Conservation (phyloP, 2,113 vertebrate species). For the Colinus virginianus region DNA sequence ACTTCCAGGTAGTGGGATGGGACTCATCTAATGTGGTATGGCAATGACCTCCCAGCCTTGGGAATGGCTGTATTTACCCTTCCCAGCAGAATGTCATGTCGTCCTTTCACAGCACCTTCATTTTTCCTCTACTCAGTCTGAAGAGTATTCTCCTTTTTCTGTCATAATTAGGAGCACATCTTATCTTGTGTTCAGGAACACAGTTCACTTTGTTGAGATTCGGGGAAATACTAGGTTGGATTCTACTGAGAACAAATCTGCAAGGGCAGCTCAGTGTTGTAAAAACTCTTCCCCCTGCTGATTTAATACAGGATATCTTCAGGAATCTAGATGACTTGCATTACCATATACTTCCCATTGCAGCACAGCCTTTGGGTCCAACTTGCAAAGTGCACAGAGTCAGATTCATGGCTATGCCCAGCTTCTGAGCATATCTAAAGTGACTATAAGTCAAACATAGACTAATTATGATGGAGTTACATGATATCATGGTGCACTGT, state of each 20-base stretch:
- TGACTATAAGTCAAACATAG: neutral
- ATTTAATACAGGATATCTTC: neutral
- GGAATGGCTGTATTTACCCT: neutral
- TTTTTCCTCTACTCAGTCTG: neutral
- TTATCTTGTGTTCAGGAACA: neutral
- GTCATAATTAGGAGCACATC: neutral
- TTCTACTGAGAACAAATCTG: neutral
- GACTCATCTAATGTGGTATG: neutral
- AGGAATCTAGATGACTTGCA: neutral
- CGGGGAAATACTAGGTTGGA: accelerated
- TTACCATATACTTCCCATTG: neutral
- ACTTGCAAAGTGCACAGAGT: accelerated
- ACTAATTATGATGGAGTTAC: neutral
- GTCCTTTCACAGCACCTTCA: neutral
- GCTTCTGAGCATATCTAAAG: neutral
- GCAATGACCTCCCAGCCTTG: neutral
- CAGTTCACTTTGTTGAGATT: neutral
- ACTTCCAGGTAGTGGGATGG: neutral
- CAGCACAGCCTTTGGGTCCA: neutral
- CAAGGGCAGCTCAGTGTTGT: neutral
- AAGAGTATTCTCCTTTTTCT: neutral
- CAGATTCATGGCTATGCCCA: neutral
- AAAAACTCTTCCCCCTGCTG: neutral
- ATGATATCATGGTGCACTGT: neutral
- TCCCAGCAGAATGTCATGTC: neutral